Evolutionary conservation across 2,113 vertebrate species (phyloP).

Genomic region (Protobothrops flavoviridis): DNA sequence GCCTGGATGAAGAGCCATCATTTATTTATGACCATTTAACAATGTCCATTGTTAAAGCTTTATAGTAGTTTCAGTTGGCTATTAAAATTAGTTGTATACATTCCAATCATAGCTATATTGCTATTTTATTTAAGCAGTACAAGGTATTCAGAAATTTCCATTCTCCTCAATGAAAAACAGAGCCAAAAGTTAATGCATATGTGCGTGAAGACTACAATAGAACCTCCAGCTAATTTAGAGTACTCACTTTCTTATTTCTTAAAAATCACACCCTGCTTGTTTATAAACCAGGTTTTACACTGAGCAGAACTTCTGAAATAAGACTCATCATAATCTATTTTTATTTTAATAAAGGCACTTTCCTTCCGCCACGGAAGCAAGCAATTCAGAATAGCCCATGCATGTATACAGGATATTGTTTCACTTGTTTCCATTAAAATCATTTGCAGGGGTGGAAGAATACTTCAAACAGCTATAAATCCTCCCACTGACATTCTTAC

Average conservation of each 20-base stretch:
- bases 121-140: constrained; percentile 46
- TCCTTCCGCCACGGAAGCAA: constrained; percentile 36
- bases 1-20: neutral
- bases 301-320: constrained; percentile 36
- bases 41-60: constrained; percentile 56
- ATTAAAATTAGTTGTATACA: constrained; percentile 57
- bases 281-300: constrained; percentile 35
- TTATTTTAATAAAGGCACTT: constrained; percentile 60
- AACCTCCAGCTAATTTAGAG: constrained; percentile 12
- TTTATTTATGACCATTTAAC: constrained; percentile 6
- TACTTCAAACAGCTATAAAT: constrained; percentile 62
- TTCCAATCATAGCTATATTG: constrained; percentile 52
- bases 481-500: constrained; percentile 27
- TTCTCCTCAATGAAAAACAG: constrained; percentile 33
- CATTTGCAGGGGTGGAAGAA: constrained; percentile 28
- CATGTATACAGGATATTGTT: neutral
- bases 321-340: constrained; percentile 47
- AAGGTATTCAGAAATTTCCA: constrained; percentile 51
- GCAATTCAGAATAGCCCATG: constrained; percentile 33
- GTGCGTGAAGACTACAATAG: constrained; percentile 23
- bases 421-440: constrained; percentile 46
- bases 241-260: neutral
- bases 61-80: constrained; percentile 62
- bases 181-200: constrained; percentile 1
- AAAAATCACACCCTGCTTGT: constrained; percentile 13